Evolutionary conservation across 2,113 vertebrate species (phyloP).

Genomic region (Oreotrochilus melanogaster): DNA sequence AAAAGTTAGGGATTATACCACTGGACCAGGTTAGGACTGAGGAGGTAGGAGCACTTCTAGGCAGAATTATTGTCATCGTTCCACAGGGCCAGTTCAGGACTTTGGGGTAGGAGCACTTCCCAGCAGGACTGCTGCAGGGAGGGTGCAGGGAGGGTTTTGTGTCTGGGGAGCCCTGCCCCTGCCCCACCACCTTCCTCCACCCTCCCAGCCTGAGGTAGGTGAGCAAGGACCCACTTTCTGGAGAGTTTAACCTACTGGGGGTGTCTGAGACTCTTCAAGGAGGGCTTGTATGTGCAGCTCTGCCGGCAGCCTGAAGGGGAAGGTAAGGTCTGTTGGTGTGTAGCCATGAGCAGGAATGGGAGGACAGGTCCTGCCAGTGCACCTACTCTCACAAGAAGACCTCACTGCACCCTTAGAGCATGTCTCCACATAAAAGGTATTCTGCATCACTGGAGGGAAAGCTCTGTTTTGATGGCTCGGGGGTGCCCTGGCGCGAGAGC

Average conservation of each 20-base stretch:
- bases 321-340: background rate
- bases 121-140: background rate
- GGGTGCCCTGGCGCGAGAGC: accelerated
- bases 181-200: background rate
- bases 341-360: background rate
- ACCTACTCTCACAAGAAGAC: background rate
- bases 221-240: background rate
- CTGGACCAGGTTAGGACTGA: background rate
- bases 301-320: background rate
- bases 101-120: accelerated
- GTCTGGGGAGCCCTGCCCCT: background rate
- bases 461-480: background rate
- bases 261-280: background rate
- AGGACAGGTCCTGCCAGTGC: background rate
- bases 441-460: background rate
- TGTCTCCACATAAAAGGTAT: background rate
- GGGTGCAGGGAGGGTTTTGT: accelerated
- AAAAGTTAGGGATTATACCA: background rate
- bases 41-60: accelerated
- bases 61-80: background rate
- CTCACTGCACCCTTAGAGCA: background rate
- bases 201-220: background rate
- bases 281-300: background rate
- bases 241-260: accelerated
- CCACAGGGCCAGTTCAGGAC: too few relatives aligned